Percentiles rank a stretch among this genome's conserved stretches.
Evolutionary conservation across 2,113 vertebrate genomes (phyloP).

Genomic region (Podarcis raffonei): DNA sequence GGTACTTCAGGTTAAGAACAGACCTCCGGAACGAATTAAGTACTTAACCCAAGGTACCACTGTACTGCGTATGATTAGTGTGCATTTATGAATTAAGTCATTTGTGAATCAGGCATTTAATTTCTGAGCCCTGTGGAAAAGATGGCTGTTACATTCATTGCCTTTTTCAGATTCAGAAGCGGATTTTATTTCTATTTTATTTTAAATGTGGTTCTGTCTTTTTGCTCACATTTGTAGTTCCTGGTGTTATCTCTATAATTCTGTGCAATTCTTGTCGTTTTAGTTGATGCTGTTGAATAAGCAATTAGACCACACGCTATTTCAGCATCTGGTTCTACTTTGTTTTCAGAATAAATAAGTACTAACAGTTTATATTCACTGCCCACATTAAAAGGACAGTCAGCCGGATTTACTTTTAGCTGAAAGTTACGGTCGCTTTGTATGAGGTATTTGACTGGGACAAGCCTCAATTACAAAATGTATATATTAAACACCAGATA

Average conservation of each 20-base stretch:
- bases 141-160: no score
- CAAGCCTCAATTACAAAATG: neutral
- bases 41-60: no score
- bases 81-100: neutral
- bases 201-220: neutral
- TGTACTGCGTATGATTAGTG: neutral
- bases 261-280: conserved; percentile 52
- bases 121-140: no score
- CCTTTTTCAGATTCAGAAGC: no score
- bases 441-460: neutral
- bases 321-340: conserved; percentile 59
- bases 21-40: no score
- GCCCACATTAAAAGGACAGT: conserved; percentile 29
- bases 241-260: conserved; percentile 11
- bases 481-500: neutral
- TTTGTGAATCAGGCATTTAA: conserved; percentile 23
- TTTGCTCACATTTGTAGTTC: conserved; percentile 28
- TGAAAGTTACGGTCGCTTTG: neutral
- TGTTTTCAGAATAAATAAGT: conserved; percentile 50
- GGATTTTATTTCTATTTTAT: no score
- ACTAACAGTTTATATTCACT: conserved; percentile 43
- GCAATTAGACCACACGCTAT: conserved; percentile 41
- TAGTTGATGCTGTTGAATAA: conserved; percentile 48
- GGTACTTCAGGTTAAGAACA: no score
- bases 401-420: conserved; percentile 52